Percentiles rank a stretch among this genome's conserved stretches.
These are phyloP conservation scores for Callyntrura sp. DNA, from an alignment of 2,888 invertebrate species.

Conservation along the genomic window DNA sequence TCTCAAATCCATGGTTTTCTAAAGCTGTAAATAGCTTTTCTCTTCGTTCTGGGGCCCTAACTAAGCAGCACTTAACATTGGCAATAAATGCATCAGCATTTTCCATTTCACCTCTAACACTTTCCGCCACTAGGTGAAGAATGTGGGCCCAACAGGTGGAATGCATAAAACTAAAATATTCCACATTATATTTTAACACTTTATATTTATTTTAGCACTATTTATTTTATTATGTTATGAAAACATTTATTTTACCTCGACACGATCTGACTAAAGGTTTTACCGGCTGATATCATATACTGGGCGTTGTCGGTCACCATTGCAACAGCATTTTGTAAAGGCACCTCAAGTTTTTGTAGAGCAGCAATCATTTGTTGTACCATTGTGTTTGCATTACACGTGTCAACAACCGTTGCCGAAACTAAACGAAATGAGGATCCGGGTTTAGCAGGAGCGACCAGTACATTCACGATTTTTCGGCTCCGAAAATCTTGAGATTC, in stretches of 20 bases:
- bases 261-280: background rate
- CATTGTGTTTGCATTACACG: background rate
- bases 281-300: constrained; percentile 41
- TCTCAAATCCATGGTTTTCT: background rate
- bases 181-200: no score
- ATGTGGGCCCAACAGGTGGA: constrained; percentile 62
- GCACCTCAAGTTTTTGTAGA: background rate
- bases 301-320: constrained; percentile 27
- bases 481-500: background rate
- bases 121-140: constrained; percentile 33
- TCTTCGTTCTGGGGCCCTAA: constrained; percentile 26
- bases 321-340: background rate
- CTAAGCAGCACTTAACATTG: constrained; percentile 15
- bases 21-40: background rate
- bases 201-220: no score
- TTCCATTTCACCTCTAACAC: background rate
- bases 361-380: background rate
- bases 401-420: background rate
- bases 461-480: constrained; percentile 3
- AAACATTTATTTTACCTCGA: no score
- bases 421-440: background rate
- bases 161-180: no score
- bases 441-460: background rate
- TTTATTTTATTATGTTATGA: no score
- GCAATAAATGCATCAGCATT: constrained; percentile 22